phyloP scores from a whole-genome alignment of 2,797 vertebrate species.

The Rhinella marina region DNA sequence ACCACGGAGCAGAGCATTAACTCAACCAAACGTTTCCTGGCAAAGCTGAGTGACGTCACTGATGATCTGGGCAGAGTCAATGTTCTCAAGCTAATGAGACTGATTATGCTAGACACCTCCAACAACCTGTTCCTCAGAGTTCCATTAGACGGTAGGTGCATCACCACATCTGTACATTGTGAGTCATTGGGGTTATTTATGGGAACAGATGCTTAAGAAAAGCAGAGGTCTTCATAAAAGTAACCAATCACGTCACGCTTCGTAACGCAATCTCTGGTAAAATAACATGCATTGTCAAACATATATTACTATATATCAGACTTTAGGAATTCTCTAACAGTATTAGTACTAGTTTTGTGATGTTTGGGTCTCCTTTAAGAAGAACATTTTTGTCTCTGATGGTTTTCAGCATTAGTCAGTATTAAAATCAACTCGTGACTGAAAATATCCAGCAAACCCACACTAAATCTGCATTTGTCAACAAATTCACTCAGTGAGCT shows the following conservation, averaged over 20 bases:
- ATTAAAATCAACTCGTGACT: too few species aligned
- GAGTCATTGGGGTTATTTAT: neutral
- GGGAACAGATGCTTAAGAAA: neutral
- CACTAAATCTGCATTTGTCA: neutral
- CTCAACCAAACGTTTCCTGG: slow-evolving; percentile 81
- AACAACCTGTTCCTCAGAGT: slow-evolving; percentile 90
- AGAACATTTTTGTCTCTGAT: too few species aligned
- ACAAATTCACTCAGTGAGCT: neutral
- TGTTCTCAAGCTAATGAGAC: slow-evolving; percentile 84
- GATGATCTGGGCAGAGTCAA: slow-evolving; percentile 78
- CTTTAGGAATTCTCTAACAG: neutral
- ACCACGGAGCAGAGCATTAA: slow-evolving; percentile 81
- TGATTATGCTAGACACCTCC: slow-evolving; percentile 88
- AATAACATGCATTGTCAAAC: neutral
- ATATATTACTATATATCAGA: neutral
- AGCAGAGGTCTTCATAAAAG: neutral
- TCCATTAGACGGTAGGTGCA: slow-evolving; percentile 84
- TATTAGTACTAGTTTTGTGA: neutral
- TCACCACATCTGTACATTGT: neutral
- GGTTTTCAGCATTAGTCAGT: too few species aligned
- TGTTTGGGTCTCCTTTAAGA: neutral
- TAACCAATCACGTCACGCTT: neutral
- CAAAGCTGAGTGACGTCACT: slow-evolving; percentile 77
- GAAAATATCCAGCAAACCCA: too few species aligned
- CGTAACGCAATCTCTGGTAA: too few species aligned